A percentile compares a stretch with the other conserved stretches of the same genome.
phyloP scores from a whole-genome alignment of 1,140 invertebrate genomes.

The Cardiocondyla obscurior region DNA sequence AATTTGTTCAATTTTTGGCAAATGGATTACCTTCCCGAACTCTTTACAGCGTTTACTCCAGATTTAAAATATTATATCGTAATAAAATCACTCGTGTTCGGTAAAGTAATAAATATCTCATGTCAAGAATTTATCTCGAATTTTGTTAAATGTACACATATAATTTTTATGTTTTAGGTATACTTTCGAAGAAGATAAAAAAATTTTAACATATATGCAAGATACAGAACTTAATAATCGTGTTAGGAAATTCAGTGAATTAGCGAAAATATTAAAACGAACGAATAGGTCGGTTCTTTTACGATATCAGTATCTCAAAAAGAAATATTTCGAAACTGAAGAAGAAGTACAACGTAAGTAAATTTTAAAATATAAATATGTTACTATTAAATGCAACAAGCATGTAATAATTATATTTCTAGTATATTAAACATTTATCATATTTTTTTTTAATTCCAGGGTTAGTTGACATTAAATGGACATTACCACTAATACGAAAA shows the following conservation, averaged over 20 bases:
- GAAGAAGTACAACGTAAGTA: conserved; percentile 5
- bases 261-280: conserved; percentile 66
- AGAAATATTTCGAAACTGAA: not conserved
- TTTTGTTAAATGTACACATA: not conserved
- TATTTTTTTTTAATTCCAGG: conserved; percentile 23
- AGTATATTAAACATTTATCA: not conserved
- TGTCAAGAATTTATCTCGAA: not conserved
- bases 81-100: conserved; percentile 24
- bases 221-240: not conserved
- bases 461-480: conserved; percentile 42
- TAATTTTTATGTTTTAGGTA: conserved; percentile 52
- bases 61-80: conserved; percentile 73
- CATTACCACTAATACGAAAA: conserved; percentile 42
- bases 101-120: conserved; percentile 41
- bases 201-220: conserved; percentile 60
- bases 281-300: conserved; percentile 54
- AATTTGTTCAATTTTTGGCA: conserved; percentile 79
- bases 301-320: conserved; percentile 60
- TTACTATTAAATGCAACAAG: not conserved
- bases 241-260: conserved; percentile 41
- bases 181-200: conserved; percentile 61
- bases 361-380: not conserved
- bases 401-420: not conserved
- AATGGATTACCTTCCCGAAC: conserved; percentile 76
- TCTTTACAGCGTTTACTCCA: conserved; percentile 74